Percentiles rank a stretch among this genome's conserved stretches.
Conservation (phyloP, 2,113 vertebrate genomes). For the Tetraodon nigroviridis region DNA sequence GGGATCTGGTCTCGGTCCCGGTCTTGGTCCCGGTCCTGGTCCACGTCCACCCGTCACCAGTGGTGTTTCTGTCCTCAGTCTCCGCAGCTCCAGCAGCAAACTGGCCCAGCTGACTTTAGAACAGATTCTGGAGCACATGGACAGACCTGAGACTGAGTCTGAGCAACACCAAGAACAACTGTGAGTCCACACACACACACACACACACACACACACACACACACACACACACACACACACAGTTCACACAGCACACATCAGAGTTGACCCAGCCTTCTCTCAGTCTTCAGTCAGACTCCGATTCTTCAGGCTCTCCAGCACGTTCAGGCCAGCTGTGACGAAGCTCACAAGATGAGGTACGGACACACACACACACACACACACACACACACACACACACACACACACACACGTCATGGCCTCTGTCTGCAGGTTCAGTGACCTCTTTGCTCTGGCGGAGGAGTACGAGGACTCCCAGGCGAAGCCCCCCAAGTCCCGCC, state of each 20-base stretch:
- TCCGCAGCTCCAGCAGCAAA: constrained; percentile 94
- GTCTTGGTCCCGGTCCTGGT: neutral
- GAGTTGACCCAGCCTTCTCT: too few relatives aligned
- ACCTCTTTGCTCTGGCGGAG: constrained; percentile 88
- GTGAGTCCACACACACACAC: constrained; percentile 39
- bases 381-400: constrained; percentile 1
- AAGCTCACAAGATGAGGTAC: constrained; percentile 94
- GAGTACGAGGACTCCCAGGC: constrained; percentile 89
- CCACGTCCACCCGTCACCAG: neutral
- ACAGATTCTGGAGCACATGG: constrained; percentile 94
- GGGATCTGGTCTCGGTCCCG: neutral
- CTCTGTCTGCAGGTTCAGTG: constrained; percentile 79
- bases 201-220: neutral
- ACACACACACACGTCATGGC: neutral
- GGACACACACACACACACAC: constrained; percentile 16
- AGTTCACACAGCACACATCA: too few relatives aligned
- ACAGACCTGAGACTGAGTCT: constrained; percentile 88
- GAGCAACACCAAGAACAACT: constrained; percentile 84
- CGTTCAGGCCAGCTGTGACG: constrained; percentile 94
- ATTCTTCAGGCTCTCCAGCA: constrained; percentile 95
- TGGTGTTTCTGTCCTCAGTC: constrained; percentile 58
- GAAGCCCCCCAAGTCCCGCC: constrained; percentile 85
- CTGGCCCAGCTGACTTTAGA: constrained; percentile 93
- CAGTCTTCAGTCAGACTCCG: constrained; percentile 92
- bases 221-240: neutral